phyloP scores from a whole-genome alignment of 2,888 invertebrate species.

The Dorcus hopei region DNA sequence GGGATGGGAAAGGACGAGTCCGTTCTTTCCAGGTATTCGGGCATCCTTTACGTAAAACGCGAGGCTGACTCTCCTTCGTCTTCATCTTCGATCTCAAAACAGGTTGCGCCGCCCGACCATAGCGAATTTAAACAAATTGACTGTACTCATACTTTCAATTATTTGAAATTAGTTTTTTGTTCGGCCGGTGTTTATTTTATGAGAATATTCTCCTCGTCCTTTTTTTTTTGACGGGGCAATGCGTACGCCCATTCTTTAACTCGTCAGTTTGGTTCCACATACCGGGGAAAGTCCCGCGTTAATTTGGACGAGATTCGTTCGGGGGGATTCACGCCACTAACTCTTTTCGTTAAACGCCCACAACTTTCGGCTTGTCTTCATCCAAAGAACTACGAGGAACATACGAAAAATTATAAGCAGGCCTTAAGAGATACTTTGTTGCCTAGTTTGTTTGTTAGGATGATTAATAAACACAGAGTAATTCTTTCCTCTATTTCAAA shows the following conservation, averaged over 20 bases:
- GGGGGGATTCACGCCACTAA: no score
- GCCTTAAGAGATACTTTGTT: no score
- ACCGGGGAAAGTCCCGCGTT: no score
- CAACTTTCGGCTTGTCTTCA: no score
- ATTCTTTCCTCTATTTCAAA: no score
- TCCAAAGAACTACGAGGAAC: no score
- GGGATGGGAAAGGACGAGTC: background rate
- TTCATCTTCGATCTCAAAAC: conserved; percentile 11
- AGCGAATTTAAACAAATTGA: conserved; percentile 47
- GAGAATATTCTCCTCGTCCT: conserved; percentile 1
- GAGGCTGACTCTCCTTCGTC: background rate
- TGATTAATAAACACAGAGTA: no score
- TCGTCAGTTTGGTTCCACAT: no score
- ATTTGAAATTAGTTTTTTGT: conserved; percentile 43
- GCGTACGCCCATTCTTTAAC: background rate
- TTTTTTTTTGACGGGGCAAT: background rate
- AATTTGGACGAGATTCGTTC: no score
- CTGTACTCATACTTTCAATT: conserved; percentile 44
- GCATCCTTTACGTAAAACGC: background rate
- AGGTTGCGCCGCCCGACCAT: conserved; percentile 30
- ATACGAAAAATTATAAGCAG: no score
- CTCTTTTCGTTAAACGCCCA: no score
- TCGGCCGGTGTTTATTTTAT: conserved; percentile 27
- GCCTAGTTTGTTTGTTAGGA: no score
- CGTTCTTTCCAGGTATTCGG: background rate